phyloP scores from a whole-genome alignment of 2,113 vertebrate genomes.

The Cephalopterus ornatus region DNA sequence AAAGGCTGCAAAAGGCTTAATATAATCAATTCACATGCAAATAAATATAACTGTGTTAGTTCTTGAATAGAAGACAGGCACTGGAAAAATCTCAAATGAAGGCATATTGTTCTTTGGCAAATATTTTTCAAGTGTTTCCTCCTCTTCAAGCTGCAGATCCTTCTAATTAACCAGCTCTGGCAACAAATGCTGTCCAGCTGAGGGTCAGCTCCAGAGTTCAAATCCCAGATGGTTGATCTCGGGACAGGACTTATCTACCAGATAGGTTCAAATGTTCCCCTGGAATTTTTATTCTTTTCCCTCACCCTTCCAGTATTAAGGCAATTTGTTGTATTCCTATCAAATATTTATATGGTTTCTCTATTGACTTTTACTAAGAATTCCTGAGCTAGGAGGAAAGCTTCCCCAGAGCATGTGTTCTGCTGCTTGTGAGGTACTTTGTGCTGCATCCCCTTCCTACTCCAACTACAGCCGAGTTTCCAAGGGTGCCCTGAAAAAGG shows the following conservation, averaged over 20 bases:
- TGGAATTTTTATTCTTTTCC: neutral
- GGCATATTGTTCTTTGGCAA: neutral
- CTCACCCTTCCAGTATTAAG: neutral
- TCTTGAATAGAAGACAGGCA: neutral
- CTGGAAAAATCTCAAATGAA: neutral
- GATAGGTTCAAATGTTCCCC: constrained; percentile 64
- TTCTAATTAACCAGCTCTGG: constrained; percentile 52
- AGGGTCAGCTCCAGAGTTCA: constrained; percentile 57
- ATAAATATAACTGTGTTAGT: neutral
- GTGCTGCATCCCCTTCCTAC: neutral
- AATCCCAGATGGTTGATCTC: constrained; percentile 57
- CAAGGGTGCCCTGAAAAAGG: neutral
- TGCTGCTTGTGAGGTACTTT: neutral
- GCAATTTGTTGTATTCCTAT: constrained; percentile 62
- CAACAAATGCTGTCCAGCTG: constrained; percentile 7
- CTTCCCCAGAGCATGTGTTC: neutral
- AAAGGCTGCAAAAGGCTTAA: neutral
- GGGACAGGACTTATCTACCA: constrained; percentile 25
- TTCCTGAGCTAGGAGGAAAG: neutral
- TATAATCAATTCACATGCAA: neutral
- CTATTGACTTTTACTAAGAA: constrained; percentile 3
- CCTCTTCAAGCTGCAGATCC: neutral
- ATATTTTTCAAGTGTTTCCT: constrained; percentile 8
- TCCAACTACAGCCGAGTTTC: neutral
- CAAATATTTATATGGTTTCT: constrained; percentile 70